Conservation (phyloP, 2,113 vertebrate genomes). For the Hyaena hyaena region DNA sequence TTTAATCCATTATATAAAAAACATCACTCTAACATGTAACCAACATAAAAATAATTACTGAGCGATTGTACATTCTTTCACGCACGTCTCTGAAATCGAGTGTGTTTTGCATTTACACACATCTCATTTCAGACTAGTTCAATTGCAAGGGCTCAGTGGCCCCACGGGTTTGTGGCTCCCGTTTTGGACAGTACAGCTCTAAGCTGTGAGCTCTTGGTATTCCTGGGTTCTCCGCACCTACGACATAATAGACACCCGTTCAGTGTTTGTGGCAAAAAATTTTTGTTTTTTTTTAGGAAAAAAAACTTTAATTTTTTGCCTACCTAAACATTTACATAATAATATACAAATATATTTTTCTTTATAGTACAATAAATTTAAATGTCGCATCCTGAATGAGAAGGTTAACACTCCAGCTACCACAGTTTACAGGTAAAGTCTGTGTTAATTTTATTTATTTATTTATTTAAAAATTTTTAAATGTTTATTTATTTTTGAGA, state of each 20-base stretch:
- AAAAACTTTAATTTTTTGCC: neutral
- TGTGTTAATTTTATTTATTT: no score
- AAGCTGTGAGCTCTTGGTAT: neutral
- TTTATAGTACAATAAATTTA: constrained; percentile 88
- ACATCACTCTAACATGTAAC: neutral
- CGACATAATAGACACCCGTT: no score
- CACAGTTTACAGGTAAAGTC: constrained; percentile 88
- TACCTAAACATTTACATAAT: neutral
- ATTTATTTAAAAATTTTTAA: no score
- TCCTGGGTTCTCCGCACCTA: neutral
- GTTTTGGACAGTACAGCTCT: accelerated
- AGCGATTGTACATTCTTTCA: neutral
- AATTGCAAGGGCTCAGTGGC: accelerated
- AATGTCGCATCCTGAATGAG: constrained; percentile 89
- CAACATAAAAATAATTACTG: neutral
- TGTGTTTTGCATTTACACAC: neutral
- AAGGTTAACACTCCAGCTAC: constrained; percentile 87
- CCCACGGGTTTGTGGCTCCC: accelerated
- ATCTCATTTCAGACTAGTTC: neutral
- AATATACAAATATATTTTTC: neutral
- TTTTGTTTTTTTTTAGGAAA: neutral
- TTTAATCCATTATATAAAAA: neutral
- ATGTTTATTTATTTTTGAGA: no score
- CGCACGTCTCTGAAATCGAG: neutral
- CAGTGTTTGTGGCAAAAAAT: neutral